Evolutionary conservation across 1,140 invertebrate species (phyloP).

Genomic region (Euwallacea similis): DNA sequence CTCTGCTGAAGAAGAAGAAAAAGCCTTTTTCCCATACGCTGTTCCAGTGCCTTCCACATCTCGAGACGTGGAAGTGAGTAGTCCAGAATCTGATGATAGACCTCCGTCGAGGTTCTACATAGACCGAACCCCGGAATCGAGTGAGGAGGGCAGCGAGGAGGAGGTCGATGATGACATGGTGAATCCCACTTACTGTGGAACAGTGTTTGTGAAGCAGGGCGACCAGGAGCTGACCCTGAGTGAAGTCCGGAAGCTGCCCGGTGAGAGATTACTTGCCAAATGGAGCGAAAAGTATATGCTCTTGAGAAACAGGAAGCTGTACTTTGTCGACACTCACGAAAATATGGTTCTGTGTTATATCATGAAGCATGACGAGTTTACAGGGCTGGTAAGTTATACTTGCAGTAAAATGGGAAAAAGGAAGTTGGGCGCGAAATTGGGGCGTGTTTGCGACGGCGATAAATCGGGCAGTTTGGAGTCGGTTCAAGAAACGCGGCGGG

Average conservation of each 20-base stretch:
- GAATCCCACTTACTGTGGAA: background rate
- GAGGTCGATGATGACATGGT: no score
- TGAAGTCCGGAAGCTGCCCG: background rate
- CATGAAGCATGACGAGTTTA: background rate
- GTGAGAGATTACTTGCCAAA: background rate
- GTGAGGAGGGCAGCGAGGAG: no score
- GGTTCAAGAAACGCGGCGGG: background rate
- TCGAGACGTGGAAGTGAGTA: no score
- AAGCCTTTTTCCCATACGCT: no score
- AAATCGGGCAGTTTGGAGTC: conserved; percentile 1
- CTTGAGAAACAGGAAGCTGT: conserved; percentile 9
- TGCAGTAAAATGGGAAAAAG: background rate
- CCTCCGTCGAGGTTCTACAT: no score
- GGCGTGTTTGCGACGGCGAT: background rate
- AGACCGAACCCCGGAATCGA: no score
- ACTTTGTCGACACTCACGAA: conserved; percentile 3
- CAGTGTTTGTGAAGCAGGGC: background rate
- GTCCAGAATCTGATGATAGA: no score
- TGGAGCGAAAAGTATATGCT: conserved; percentile 7
- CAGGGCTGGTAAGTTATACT: conserved; percentile 8
- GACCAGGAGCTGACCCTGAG: background rate
- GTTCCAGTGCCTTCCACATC: no score
- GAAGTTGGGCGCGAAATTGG: no score
- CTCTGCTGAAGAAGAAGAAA: no score
- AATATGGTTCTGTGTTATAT: conserved; percentile 9